phyloP scores from a whole-genome alignment of 2,888 invertebrate genomes.

The Pyrrhia umbra region DNA sequence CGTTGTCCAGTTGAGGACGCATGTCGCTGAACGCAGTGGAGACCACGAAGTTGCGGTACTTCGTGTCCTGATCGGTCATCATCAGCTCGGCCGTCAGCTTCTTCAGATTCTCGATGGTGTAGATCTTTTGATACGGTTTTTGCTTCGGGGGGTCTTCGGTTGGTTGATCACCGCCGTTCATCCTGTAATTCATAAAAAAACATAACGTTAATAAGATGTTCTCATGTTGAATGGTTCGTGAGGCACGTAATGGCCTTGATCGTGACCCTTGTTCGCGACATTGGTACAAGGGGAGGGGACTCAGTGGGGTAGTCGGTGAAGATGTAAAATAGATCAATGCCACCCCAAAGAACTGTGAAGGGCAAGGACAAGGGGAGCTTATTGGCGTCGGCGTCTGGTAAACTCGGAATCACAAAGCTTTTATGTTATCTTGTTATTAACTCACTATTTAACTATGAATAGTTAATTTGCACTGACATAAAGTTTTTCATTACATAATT shows the following conservation, averaged over 20 bases:
- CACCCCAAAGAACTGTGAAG: not conserved
- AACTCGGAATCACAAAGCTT: not conserved
- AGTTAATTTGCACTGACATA: not conserved
- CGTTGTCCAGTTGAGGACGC: not conserved
- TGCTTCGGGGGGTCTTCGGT: not conserved
- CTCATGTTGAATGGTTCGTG: not conserved
- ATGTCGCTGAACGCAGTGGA: not conserved
- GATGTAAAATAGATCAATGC: not conserved
- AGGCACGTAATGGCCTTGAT: not conserved
- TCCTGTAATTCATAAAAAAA: not conserved
- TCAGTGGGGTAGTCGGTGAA: not conserved
- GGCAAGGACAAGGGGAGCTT: not conserved
- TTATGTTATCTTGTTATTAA: not conserved
- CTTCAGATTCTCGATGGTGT: not conserved
- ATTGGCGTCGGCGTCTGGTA: not conserved
- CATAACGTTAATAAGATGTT: slow-evolving; percentile 3
- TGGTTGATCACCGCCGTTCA: no score
- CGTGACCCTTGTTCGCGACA: not conserved
- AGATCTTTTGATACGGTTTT: not conserved
- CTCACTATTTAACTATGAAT: not conserved
- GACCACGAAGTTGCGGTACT: slow-evolving; percentile 9
- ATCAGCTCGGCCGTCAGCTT: not conserved
- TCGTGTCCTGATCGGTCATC: not conserved
- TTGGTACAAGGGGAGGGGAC: not conserved
- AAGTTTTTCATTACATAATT: not conserved